Evolutionary conservation across 2,888 invertebrate genomes (phyloP), one percentile per base, ranked within the genome.

Genomic region (Arctia plantaginis): DNA sequence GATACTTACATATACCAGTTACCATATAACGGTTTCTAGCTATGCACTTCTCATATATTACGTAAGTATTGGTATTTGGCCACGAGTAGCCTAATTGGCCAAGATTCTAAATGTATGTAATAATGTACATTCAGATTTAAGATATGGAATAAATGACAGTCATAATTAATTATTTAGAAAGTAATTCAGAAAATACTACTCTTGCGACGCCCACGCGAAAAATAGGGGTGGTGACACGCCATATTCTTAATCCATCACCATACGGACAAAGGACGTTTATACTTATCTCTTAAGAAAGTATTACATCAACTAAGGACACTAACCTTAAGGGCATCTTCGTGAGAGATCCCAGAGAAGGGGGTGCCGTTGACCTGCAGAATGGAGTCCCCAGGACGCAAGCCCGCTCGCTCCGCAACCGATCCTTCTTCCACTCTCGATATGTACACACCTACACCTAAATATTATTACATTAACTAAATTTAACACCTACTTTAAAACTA

Each of bases 311-410:
- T 75, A 35, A 35, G 6, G 6, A 4, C 6, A 69, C 94, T 96
- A 96, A 98, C 98, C 97, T 98, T 98, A 83, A 99, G 97, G 79
- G 99, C 99, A 93, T 99, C 99, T 91, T 98, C 98, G 94, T 99
- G 99, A 82, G 98, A 98, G 91, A 99, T 98, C 89, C 98, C 98
- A 74, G 98, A 98, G 95, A 99, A 99, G 81, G 98, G 99, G 78
- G 98, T 98, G 79, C 99, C 99, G 94, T 99, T 99, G 84, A 99
- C 99, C 94, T 99, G 98, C 88, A 99, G 96, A 91, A 99, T 99
- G 92, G 99, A 98, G 96, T 99, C 99, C 81, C 99, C 99, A 81
- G 98, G 98, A 89, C 98, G 97, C 82, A 99, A 96, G 81, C 98
- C 98, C 79, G 98, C 98, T 83, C 98, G 97, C 93, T 98, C 98